Base-by-base conservation (phyloP, 2,797 vertebrate genomes). In the Acrocephalus scirpaceus region DNA sequence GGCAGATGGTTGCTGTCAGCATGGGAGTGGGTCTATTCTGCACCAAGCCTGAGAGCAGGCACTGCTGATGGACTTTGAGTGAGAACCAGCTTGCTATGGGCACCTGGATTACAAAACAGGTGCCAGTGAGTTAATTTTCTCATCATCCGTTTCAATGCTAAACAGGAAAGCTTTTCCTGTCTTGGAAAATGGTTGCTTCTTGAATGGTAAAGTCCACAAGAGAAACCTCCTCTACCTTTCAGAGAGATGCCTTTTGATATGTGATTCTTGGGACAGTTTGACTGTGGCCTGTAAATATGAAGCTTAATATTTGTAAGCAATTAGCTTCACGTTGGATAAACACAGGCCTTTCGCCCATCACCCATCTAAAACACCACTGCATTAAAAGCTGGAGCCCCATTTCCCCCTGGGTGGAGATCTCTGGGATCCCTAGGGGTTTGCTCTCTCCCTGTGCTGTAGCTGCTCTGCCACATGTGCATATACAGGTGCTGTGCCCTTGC, bases 1-100 rank as follows among this genome's bases (percentile, higher is more conserved):
- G 58, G 26, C 5, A 2, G 60, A 21, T 1, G 3, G n/a, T 2
- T 47, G 20, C 70, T 88, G 42, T 47, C 57, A 57, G 60, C 32
- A 32, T 0, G 0, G 14, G 25, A 77, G 45, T 27, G 48, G 22
- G 47, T 48, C 56, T 2, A 3, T 20, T 12, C 53, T 20, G 51
- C 64, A 54, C 19, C 32, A 29, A 16, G 11, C 12, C 20, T 32
- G 32, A 77, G 51, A 50, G 42, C 17, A 9, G 44, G 57, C 30
- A 34, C 3, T 11, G 40, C 27, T 40, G 36, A 19, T 23, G 53
- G 85, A 53, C 34, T 19, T 3, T 0, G 17, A 3, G 16, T 51
- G 54, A 36, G 44, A 54, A 44, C 9, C 48, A 56, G 13, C 30
- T 13, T 45, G 73, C 70, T 54, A 4, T 0, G 1, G 36, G 45